Conservation (phyloP, 2,888 invertebrate genomes). For the Acanthosoma haemorrhoidale region DNA sequence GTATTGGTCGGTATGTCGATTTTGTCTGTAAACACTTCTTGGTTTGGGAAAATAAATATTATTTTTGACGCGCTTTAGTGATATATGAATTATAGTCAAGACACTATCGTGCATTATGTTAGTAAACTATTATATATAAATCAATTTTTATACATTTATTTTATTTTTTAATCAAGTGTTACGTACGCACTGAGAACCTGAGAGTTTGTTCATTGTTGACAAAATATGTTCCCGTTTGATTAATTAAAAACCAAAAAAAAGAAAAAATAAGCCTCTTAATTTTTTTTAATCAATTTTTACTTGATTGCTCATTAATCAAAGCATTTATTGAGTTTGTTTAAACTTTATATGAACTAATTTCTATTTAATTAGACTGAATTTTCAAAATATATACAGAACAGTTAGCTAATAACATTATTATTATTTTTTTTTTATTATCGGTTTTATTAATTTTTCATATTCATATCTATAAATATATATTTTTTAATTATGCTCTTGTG, state of each 20-base stretch:
- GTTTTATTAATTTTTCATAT: neutral
- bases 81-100: conserved; percentile 3
- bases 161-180: conserved; percentile 6
- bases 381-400: conserved; percentile 14
- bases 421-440: neutral
- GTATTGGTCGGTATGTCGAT: conserved; percentile 26
- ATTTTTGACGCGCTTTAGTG: conserved; percentile 24
- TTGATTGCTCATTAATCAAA: conserved; percentile 19
- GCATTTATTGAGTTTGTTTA: conserved; percentile 18
- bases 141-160: conserved; percentile 16
- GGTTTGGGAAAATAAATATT: conserved; percentile 27
- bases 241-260: neutral
- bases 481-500: neutral
- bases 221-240: conserved; percentile 16
- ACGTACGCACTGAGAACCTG: neutral
- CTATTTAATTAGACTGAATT: conserved; percentile 26
- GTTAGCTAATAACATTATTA: neutral
- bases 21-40: conserved; percentile 28
- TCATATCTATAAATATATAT: neutral
- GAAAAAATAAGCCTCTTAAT: neutral
- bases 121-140: conserved; percentile 2
- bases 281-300: neutral
- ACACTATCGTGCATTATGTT: conserved; percentile 25
- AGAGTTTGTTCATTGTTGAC: conserved; percentile 21
- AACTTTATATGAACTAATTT: conserved; percentile 26